These are phyloP conservation scores for Novumbra hubbsi DNA, from an alignment of 2,797 vertebrate genomes.

Conservation along the genomic window DNA sequence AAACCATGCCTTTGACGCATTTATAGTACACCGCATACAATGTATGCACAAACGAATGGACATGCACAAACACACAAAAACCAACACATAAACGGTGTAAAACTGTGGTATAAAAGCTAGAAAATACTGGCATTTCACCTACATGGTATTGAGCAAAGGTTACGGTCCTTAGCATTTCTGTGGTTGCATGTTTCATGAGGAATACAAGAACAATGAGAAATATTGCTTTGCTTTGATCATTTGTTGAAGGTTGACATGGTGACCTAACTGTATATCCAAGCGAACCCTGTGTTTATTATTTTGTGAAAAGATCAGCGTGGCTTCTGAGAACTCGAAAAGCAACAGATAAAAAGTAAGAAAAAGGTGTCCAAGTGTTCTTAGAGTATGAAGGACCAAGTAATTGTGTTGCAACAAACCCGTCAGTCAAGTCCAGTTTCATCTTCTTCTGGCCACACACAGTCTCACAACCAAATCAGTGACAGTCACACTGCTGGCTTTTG, in stretches of 20 bases:
- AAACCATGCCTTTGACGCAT: not conserved
- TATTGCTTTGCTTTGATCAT: no score
- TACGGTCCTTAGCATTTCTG: not conserved
- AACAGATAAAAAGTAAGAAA: not conserved
- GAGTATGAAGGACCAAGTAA: conserved; percentile 17
- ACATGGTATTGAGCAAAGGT: not conserved
- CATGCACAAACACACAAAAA: conserved; percentile 2
- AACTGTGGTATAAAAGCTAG: not conserved
- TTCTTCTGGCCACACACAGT: not conserved
- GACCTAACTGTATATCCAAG: not conserved
- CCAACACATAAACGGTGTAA: conserved; percentile 1
- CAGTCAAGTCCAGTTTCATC: not conserved
- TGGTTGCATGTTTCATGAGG: not conserved
- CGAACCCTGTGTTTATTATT: not conserved
- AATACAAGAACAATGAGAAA: not conserved
- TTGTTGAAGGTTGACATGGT: not conserved
- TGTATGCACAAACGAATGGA: not conserved
- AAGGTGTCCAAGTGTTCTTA: not conserved
- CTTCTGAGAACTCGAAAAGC: conserved; percentile 5
- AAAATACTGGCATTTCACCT: not conserved
- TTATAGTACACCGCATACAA: not conserved
- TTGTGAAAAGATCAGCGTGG: not conserved
- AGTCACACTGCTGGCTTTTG: conserved; percentile 15
- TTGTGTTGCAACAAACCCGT: conserved; percentile 13
- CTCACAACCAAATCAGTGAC: not conserved